Conservation (phyloP, 2,888 invertebrate species). For the Acronicta leporina region DNA sequence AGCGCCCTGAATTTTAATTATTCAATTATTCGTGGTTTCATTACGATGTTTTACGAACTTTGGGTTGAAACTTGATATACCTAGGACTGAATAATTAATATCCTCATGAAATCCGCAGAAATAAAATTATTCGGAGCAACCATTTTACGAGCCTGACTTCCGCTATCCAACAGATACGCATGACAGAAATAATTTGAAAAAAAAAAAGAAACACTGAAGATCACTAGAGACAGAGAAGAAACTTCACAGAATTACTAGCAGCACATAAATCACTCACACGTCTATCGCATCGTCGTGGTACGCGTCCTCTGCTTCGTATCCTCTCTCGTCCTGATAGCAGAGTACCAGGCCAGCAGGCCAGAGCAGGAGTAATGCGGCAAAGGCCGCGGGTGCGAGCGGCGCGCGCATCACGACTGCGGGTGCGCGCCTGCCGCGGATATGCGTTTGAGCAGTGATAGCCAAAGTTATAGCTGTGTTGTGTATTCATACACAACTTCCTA, state of each 20-base stretch:
- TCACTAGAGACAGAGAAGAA: constrained; percentile 48
- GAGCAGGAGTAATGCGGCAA: constrained; percentile 71
- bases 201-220: constrained; percentile 44
- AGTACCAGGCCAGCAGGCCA: constrained; percentile 76
- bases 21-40: constrained; percentile 12
- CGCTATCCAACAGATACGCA: constrained; percentile 39
- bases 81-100: constrained; percentile 11
- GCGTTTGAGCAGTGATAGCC: constrained; percentile 77
- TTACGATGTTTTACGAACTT: constrained; percentile 12
- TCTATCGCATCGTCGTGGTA: constrained; percentile 81
- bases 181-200: constrained; percentile 36
- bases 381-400: constrained; percentile 77
- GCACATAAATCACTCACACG: constrained; percentile 77
- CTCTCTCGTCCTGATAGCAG: constrained; percentile 72
- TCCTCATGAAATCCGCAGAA: constrained; percentile 16
- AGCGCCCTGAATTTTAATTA: constrained; percentile 2
- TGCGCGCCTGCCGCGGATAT: constrained; percentile 69
- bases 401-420: constrained; percentile 86
- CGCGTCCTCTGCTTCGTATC: constrained; percentile 80
- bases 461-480: constrained; percentile 68
- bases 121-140: constrained; percentile 41
- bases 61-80: constrained; percentile 26
- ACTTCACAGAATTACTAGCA: constrained; percentile 45
- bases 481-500: constrained; percentile 34
- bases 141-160: constrained; percentile 51